Base-by-base conservation (phyloP, 1,140 invertebrate genomes). In the Drosophila guanche region DNA sequence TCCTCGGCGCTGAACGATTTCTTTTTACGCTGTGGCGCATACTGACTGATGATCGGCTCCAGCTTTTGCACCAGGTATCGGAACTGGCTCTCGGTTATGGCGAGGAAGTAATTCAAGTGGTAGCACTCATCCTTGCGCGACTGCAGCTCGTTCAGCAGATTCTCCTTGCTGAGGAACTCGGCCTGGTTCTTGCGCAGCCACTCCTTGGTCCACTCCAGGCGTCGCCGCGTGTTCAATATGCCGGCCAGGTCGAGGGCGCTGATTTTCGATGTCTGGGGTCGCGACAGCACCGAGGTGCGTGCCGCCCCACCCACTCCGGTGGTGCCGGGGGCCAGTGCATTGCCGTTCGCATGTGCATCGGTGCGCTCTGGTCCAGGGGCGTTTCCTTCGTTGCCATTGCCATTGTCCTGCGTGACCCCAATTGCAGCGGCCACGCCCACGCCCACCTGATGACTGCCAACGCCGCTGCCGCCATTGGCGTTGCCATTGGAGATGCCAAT, bases 1-100 rank as follows among this genome's bases (percentile, higher is more conserved):
- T 91, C 90, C 63, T 91, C 90, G 12, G 90, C 89, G 66, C 90
- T 91, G 54, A 91, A 91, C 5, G 86, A 85, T 52, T 91, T 91
- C 62, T 90, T 91, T 37, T 91, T 91, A 46, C 90, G 79, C 60
- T 91, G 90, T 1, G 90, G 90, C 51, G 90, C 90, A 62, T 90
- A 90, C 54, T 88, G 70, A 56, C 83, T 91, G 7, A 91, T 91
- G 55, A 89, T 77, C 37, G 90, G 90, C 48, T 84, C 90, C 62
- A 91, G 68, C 51, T 89, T 91, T 48, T 77, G 81, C 20, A 91
- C 90, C 45, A 91, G 60, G 59, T 85, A 83, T 23, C 90, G 83
- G 63, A 91, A 91, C 58, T 91, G 90, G 54, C 84, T 79, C 63
- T 91, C 90, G 16, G 90, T 91, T 68, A 91, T 91, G 76, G 85